Percentiles rank a stretch among this genome's conserved stretches.
These are phyloP conservation scores for Druon quercuslanigerum DNA, from an alignment of 1,140 invertebrate species.

Conservation along the genomic window DNA sequence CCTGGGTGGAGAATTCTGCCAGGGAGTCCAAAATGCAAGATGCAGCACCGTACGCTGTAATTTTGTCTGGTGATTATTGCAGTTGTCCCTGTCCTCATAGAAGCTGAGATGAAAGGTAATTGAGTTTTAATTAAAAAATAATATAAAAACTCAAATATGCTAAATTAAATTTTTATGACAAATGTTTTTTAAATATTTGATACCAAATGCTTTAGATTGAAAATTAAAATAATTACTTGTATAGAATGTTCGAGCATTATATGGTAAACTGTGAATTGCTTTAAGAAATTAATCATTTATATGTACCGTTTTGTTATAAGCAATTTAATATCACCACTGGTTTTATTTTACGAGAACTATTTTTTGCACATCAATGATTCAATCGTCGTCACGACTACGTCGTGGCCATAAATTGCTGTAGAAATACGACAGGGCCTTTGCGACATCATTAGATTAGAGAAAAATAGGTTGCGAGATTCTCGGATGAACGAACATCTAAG, in stretches of 20 bases:
- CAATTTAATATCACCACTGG: neutral
- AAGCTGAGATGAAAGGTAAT: conserved; percentile 32
- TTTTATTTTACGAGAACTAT: neutral
- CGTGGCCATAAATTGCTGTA: neutral
- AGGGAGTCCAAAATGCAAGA: conserved; percentile 44
- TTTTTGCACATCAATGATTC: neutral
- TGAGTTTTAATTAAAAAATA: conserved; percentile 3
- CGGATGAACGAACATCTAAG: conserved; percentile 3
- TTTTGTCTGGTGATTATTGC: conserved; percentile 57
- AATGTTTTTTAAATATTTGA: neutral
- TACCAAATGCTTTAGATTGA: no score
- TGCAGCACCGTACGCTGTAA: conserved; percentile 52
- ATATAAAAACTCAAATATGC: neutral
- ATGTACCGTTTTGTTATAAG: neutral
- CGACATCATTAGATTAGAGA: neutral
- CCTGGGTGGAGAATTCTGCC: conserved; percentile 60
- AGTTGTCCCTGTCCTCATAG: conserved; percentile 58
- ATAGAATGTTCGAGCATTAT: neutral
- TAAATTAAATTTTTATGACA: neutral
- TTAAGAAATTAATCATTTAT: neutral
- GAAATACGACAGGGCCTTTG: conserved; percentile 1
- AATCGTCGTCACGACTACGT: neutral
- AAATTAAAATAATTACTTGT: no score
- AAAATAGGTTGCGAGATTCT: conserved; percentile 27
- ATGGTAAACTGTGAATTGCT: neutral